Conservation (phyloP, 2,797 vertebrate genomes). For the Carcharodon carcharias region DNA sequence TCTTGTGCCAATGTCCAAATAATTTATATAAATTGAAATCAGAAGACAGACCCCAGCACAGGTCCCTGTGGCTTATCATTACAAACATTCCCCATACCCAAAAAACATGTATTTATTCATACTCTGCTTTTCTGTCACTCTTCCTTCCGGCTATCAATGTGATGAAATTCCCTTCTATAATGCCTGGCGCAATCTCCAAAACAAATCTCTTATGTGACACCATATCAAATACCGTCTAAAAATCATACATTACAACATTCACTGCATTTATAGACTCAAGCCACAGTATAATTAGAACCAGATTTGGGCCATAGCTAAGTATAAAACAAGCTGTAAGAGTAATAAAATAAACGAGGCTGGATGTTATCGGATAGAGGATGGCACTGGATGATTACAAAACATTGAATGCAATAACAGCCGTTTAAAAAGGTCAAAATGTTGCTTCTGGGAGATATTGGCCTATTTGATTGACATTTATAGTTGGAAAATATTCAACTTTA, state of each 20-base stretch:
- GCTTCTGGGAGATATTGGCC: not conserved
- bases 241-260: not conserved
- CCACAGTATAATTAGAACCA: not conserved
- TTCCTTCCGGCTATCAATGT: not conserved
- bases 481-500: not conserved
- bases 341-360: not conserved
- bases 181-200: not conserved
- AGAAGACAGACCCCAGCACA: not conserved
- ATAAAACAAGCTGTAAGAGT: not conserved
- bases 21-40: not conserved
- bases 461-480: conserved; percentile 17
- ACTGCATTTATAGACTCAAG: not conserved
- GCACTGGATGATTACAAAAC: not conserved
- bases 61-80: not conserved
- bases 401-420: not conserved
- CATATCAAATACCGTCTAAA: not conserved
- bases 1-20: not conserved
- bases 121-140: not conserved
- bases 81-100: not conserved
- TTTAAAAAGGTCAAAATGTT: conserved; percentile 13
- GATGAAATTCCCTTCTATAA: not conserved
- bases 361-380: not conserved
- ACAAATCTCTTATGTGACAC: not conserved
- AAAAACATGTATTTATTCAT: not conserved
- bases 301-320: not conserved